phyloP scores from a whole-genome alignment of 1,140 invertebrate genomes.

The Notospermus geniculatus region DNA sequence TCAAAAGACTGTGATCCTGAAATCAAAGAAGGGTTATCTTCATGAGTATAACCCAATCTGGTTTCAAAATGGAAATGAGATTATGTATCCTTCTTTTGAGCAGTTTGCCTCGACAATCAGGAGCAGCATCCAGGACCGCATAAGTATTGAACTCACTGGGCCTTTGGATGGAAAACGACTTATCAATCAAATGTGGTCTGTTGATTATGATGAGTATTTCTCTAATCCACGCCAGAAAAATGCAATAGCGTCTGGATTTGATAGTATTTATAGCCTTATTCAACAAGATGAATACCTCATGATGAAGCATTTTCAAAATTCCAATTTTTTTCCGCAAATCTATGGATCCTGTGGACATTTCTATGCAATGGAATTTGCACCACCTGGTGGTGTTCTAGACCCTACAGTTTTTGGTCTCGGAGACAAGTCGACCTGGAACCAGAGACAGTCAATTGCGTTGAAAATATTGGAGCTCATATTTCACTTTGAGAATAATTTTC shows the following conservation, averaged over 20 bases:
- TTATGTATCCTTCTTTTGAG: constrained; percentile 1
- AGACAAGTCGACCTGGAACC: constrained; percentile 56
- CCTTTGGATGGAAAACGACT: constrained; percentile 17
- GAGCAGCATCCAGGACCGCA: constrained; percentile 14
- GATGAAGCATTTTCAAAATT: constrained; percentile 61
- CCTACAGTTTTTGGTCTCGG: constrained; percentile 35
- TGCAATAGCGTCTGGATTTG: constrained; percentile 47
- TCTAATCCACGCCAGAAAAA: constrained; percentile 9
- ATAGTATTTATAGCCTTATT: constrained; percentile 64
- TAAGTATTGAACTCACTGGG: constrained; percentile 18
- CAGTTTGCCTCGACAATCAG: constrained; percentile 17
- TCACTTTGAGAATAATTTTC: constrained; percentile 60
- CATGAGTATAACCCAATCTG: constrained; percentile 12
- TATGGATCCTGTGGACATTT: constrained; percentile 66
- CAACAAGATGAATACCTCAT: constrained; percentile 69
- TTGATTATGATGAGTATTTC: constrained; percentile 25
- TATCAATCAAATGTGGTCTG: constrained; percentile 31
- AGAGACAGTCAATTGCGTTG: constrained; percentile 55
- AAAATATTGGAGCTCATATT: constrained; percentile 65
- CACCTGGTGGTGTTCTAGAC: constrained; percentile 46
- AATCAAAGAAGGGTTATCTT: constrained; percentile 13
- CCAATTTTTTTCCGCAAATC: constrained; percentile 65
- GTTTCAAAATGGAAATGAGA: background rate
- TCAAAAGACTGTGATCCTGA: constrained; percentile 20
- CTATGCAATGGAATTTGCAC: constrained; percentile 64